Conservation (phyloP, 2,113 vertebrate species). For the Cyprichromis sp. region DNA sequence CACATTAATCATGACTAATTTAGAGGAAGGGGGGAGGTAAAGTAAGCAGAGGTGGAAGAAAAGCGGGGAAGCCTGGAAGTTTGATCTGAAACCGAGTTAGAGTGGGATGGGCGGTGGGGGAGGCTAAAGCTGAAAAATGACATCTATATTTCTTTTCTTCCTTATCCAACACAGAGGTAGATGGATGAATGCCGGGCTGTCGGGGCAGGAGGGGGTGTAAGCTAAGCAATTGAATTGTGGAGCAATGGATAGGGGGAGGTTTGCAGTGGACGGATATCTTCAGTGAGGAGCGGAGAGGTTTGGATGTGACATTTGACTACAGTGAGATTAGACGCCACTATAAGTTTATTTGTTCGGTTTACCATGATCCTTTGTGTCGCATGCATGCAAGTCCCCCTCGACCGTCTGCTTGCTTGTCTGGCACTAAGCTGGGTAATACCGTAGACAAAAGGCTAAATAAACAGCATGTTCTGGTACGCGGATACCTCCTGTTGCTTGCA, state of each 20-base stretch:
- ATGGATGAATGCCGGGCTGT: not conserved
- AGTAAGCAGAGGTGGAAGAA: not conserved
- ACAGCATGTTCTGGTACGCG: slow-evolving; percentile 32
- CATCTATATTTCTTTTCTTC: not conserved
- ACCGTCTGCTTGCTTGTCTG: slow-evolving; percentile 45
- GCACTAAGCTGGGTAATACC: slow-evolving; percentile 57
- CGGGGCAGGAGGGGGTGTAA: not conserved
- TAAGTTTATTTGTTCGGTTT: slow-evolving; percentile 50
- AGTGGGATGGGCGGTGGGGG: not conserved
- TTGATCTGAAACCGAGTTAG: not conserved
- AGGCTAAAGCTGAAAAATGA: not conserved
- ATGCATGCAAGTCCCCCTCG: slow-evolving; percentile 1
- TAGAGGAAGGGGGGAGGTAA: slow-evolving; percentile 25
- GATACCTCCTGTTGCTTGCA: slow-evolving; percentile 44
- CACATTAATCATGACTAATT: slow-evolving; percentile 83
- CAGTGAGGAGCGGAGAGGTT: slow-evolving; percentile 1
- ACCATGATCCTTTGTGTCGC: slow-evolving; percentile 37
- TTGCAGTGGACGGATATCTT: not conserved
- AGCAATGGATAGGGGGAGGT: not conserved
- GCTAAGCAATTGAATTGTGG: not conserved
- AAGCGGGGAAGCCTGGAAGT: not conserved
- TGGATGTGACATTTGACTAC: slow-evolving; percentile 33
- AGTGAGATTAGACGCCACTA: slow-evolving; percentile 49
- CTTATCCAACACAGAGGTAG: not conserved
- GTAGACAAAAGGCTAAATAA: slow-evolving; percentile 47